Percentiles rank a stretch among this genome's conserved stretches.
Evolutionary conservation across 1,140 invertebrate species (phyloP).

Genomic region (Pissodes strobi): DNA sequence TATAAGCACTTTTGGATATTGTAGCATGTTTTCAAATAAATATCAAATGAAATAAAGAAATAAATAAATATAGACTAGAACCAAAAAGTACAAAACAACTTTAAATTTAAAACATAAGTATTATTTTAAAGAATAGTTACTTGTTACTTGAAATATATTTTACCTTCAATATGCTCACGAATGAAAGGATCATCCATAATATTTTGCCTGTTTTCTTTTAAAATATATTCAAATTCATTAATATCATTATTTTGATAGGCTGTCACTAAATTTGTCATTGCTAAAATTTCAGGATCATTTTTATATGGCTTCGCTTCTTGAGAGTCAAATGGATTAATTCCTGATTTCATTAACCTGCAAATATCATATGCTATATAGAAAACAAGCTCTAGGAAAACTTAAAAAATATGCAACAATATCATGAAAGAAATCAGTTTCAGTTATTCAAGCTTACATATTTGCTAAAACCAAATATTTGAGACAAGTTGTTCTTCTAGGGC

Average conservation of each 20-base stretch:
- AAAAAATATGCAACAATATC: no score
- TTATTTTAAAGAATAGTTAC: not conserved
- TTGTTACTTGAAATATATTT: not conserved
- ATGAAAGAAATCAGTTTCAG: not conserved
- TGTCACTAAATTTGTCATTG: slow-evolving; percentile 98
- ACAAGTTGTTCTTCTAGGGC: slow-evolving; percentile 93
- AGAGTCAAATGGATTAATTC: slow-evolving; percentile 99
- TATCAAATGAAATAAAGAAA: no score
- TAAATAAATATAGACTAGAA: no score
- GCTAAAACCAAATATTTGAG: slow-evolving; percentile 98
- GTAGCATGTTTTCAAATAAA: no score
- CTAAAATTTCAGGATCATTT: slow-evolving; percentile 98
- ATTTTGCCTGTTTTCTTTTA: slow-evolving; percentile 92
- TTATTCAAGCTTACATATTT: slow-evolving; percentile 74
- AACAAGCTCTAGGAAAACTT: no score
- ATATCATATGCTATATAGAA: no score
- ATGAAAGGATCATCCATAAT: slow-evolving; percentile 99
- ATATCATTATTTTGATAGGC: slow-evolving; percentile 99
- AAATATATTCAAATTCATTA: slow-evolving; percentile 96
- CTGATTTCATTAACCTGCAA: slow-evolving; percentile 89
- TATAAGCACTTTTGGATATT: no score
- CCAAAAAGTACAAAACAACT: no score
- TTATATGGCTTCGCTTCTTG: slow-evolving; percentile 99
- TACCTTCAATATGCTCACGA: slow-evolving; percentile 95
- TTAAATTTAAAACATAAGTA: no score